phyloP scores from a whole-genome alignment of 2,113 vertebrate genomes.

The Myxocyprinus asiaticus region DNA sequence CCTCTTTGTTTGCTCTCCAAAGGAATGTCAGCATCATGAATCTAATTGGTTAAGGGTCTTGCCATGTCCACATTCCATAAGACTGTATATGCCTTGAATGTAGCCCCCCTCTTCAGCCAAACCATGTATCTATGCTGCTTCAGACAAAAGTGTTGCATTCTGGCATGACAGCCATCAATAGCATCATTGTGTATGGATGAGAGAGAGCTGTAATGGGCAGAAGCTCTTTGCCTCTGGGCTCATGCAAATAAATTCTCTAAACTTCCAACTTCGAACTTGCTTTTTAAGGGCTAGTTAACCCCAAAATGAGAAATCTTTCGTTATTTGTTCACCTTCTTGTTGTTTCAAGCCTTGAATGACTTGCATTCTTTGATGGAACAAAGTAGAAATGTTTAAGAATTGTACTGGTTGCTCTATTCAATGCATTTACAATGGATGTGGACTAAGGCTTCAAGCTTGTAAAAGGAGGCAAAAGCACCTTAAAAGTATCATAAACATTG shows the following conservation, averaged over 20 bases:
- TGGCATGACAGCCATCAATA: conserved; percentile 70
- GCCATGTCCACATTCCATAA: conserved; percentile 70
- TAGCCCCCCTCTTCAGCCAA: conserved; percentile 57
- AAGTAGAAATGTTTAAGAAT: no score
- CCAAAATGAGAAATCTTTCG: no score
- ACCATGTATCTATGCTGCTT: conserved; percentile 52
- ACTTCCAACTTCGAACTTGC: no score
- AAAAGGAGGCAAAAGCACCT: no score
- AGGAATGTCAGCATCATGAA: conserved; percentile 62
- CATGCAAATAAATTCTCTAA: not conserved
- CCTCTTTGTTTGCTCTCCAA: conserved; percentile 21
- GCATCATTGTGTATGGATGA: conserved; percentile 66
- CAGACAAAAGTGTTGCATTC: conserved; percentile 65
- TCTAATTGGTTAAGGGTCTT: conserved; percentile 63
- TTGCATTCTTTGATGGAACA: not conserved
- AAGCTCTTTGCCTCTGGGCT: conserved; percentile 62
- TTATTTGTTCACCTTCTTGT: no score
- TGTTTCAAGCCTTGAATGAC: conserved; percentile 48
- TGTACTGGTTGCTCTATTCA: no score
- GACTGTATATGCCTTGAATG: conserved; percentile 69
- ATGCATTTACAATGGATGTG: no score
- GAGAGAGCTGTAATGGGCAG: conserved; percentile 64
- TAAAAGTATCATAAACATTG: no score
- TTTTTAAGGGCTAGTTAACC: no score
- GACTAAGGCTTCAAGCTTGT: no score